Evolutionary conservation across 2,888 invertebrate genomes (phyloP), one percentile per base, ranked within the genome.

Genomic region (Eupithecia tripunctaria): DNA sequence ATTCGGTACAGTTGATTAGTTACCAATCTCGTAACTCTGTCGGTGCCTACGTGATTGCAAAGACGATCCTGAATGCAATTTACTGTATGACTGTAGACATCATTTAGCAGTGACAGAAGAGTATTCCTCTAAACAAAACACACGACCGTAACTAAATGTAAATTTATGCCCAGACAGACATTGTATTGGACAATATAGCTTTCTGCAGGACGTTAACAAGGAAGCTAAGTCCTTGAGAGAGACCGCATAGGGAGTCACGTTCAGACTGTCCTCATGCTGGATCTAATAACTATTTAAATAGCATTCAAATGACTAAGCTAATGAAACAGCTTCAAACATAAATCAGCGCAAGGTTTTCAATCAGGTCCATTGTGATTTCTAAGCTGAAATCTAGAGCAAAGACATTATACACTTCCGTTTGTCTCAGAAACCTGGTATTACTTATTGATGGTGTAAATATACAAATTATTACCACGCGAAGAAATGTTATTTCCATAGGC

Each of bases 91-190:
- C 68, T 68, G 67, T 27, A 70, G 66, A 79, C 73, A 75, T 81
- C 76, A 81, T 83, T 83, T 84, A 75, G 78, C 72, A 73, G 76
- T 79, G 76, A 79, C 79, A 78, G 79, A 75, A 81, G 79, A 80
- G 78, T 79, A 81, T 80, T 74, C 78, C 78, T 80, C 78, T 56
- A 56, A 80, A 83, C 82, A 82, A 80, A 82, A 84, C 75, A 76
- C 25, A 5, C 62, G 32, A 78, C 79, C 82, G 80, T 80, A 82
- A 80, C 79, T 76, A 84, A 84, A 83, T 82, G 81, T 80, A 82
- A 83, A 85, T 86, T 79, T 83, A 83, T 84, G 81, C 81, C 78
- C 67, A 64, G 79, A 80, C 77, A 79, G 79, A 78, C 76, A 73
- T 80, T 79, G 81, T 79, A 81, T 78, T 78, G 74, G 76, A 82